These are phyloP conservation scores for Patiria pectinifera DNA, from an alignment of 53 echinoderm and acorn worm genomes.

Conservation along the genomic window DNA sequence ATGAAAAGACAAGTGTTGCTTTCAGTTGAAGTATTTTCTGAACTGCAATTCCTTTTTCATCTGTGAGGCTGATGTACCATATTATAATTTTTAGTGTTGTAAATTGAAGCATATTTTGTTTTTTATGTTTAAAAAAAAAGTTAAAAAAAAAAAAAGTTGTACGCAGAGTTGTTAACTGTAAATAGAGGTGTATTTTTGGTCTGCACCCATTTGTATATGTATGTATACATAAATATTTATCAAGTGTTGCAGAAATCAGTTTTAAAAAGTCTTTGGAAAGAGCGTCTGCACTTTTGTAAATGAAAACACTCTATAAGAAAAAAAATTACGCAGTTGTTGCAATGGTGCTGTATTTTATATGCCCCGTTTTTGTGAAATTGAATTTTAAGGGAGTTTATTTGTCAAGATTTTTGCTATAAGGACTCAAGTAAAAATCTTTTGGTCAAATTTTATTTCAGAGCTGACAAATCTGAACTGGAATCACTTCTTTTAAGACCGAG, in stretches of 20 bases:
- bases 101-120: neutral
- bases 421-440: neutral
- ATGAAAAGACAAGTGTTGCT: too few species aligned
- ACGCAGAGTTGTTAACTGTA: neutral
- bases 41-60: too few species aligned
- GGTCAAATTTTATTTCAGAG: too few species aligned
- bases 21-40: too few species aligned
- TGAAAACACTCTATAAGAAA: neutral
- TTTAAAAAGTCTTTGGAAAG: neutral
- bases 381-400: neutral
- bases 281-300: neutral
- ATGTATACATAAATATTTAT: constrained; percentile 51
- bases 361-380: neutral
- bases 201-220: constrained; percentile 18
- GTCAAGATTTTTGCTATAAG: neutral
- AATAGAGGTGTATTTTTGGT: constrained; percentile 29
- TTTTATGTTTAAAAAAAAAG: neutral
- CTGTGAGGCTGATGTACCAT: too few species aligned
- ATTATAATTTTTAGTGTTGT: neutral
- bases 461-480: too few species aligned
- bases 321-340: neutral
- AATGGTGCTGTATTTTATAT: neutral
- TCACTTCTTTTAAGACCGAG: too few species aligned
- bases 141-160: neutral
- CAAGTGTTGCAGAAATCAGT: constrained; percentile 5